A percentile compares a stretch with the other conserved stretches of the same genome.
phyloP scores from a whole-genome alignment of 2,113 vertebrate species.

The Procavia capensis region DNA sequence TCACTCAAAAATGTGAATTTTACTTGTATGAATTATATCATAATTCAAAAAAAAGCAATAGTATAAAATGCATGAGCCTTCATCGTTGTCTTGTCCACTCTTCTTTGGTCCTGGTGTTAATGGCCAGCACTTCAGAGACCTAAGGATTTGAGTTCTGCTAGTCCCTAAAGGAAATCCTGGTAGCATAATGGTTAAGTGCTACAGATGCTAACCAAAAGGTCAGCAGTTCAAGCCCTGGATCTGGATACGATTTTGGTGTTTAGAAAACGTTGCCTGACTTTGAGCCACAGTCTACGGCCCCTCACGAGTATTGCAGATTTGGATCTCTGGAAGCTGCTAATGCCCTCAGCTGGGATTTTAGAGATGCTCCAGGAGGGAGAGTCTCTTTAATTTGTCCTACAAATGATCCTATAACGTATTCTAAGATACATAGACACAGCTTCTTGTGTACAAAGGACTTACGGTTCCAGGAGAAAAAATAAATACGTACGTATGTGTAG shows the following conservation, averaged over 20 bases:
- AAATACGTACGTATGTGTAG: background rate
- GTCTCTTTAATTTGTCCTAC: background rate
- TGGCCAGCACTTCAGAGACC: background rate
- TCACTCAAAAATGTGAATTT: background rate
- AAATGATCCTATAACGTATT: background rate
- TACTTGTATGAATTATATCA: background rate
- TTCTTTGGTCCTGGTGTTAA: background rate
- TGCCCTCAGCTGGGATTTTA: background rate
- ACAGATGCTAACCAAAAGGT: no score
- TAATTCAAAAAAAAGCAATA: background rate
- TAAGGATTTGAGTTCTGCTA: background rate
- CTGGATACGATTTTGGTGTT: background rate
- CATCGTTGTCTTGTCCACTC: background rate
- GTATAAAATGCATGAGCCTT: background rate
- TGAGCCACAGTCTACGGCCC: background rate
- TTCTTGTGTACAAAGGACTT: background rate
- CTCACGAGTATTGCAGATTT: background rate
- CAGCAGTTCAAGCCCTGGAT: no score
- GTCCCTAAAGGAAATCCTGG: no score
- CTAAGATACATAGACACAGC: slow-evolving; percentile 16
- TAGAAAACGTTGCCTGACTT: background rate
- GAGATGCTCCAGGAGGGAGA: no score
- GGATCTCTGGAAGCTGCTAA: background rate
- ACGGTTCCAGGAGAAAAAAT: slow-evolving; percentile 41
- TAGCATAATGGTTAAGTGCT: no score